A percentile compares a stretch with the other conserved stretches of the same genome.
These are phyloP conservation scores for Ooceraea biroi DNA, from an alignment of 1,140 invertebrate genomes.

Conservation along the genomic window DNA sequence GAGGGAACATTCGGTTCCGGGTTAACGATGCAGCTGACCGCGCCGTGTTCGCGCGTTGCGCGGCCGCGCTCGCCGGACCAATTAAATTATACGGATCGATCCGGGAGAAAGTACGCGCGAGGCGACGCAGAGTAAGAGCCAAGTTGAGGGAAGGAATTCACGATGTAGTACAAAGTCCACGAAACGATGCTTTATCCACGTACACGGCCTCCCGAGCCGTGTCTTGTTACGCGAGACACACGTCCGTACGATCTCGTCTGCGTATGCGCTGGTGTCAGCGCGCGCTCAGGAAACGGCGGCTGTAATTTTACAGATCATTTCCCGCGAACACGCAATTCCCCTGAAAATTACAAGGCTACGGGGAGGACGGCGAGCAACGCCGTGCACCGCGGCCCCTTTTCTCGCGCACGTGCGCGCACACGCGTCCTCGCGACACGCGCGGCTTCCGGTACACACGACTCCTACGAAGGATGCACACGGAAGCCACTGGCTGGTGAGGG, in stretches of 20 bases:
- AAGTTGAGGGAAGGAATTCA: constrained; percentile 15
- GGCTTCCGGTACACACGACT: constrained; percentile 29
- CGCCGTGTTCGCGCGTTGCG: constrained; percentile 25
- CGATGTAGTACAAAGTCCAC: constrained; percentile 39
- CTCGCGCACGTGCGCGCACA: constrained; percentile 42
- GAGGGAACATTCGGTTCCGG: constrained; percentile 34
- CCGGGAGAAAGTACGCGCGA: constrained; percentile 52
- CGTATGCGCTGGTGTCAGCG: neutral
- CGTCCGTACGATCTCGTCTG: constrained; percentile 24
- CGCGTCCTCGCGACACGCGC: constrained; percentile 22
- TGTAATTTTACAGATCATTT: constrained; percentile 75
- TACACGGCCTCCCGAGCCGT: neutral
- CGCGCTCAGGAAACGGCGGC: constrained; percentile 64
- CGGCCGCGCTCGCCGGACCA: constrained; percentile 63
- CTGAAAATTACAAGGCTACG: constrained; percentile 64
- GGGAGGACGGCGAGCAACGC: neutral
- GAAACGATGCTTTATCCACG: constrained; percentile 28
- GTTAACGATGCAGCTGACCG: constrained; percentile 45
- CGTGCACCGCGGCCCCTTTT: constrained; percentile 24
- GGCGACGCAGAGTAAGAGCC: neutral
- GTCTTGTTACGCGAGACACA: neutral
- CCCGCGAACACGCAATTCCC: constrained; percentile 64
- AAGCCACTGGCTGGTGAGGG: constrained; percentile 1
- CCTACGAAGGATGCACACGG: constrained; percentile 29
- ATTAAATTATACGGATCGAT: constrained; percentile 73